Conservation (phyloP, 30 jellyfish, hydroid and myxozoan species). For the Hydractinia symbiolongicarpus region DNA sequence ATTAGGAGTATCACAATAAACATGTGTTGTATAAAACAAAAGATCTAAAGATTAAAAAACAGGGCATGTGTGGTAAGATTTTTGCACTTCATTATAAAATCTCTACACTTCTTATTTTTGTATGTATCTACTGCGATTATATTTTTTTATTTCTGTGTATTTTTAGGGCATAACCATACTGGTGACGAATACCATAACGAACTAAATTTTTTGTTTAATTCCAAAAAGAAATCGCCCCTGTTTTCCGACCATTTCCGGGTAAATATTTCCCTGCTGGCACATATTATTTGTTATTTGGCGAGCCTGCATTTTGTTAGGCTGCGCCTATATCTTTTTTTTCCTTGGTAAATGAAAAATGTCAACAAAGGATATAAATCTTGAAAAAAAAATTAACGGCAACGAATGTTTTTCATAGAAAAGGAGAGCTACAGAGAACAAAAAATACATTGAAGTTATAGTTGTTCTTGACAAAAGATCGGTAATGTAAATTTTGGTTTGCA, state of each 20-base stretch:
- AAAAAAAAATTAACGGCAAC: no score
- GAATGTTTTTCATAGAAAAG: background rate
- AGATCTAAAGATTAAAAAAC: background rate
- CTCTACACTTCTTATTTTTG: background rate
- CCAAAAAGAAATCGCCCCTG: background rate
- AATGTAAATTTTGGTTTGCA: background rate
- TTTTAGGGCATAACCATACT: constrained; percentile 3
- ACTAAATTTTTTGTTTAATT: background rate
- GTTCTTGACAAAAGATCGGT: constrained; percentile 79
- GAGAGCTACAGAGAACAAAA: constrained; percentile 30
- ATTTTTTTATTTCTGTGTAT: no score
- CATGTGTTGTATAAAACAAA: background rate
- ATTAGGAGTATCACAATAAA: background rate
- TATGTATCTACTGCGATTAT: background rate
- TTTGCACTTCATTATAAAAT: background rate
- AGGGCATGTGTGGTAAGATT: constrained; percentile 4
- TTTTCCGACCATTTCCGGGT: no score
- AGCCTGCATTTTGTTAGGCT: no score
- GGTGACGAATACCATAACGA: background rate
- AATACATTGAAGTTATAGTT: constrained; percentile 43
- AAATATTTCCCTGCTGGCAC: no score
- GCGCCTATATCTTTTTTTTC: no score
- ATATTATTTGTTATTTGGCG: no score
- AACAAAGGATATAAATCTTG: no score
- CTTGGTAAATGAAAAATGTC: no score